These are phyloP conservation scores for Elgaria multicarinata DNA, from an alignment of 2,113 vertebrate species.

Conservation along the genomic window DNA sequence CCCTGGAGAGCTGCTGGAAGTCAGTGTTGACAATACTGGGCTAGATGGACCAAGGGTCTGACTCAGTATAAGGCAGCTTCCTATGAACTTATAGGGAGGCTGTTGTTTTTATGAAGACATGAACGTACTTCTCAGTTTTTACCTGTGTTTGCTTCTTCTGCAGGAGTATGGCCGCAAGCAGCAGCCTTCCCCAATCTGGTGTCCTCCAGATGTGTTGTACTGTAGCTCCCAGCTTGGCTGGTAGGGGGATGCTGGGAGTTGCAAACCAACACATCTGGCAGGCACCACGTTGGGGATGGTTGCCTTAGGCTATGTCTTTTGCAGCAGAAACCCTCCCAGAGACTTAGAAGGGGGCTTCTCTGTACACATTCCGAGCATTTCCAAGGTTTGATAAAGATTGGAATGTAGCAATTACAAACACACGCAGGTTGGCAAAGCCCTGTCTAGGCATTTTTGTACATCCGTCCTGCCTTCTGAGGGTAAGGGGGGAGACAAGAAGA, in stretches of 20 bases:
- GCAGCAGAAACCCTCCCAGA: background rate
- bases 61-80: background rate
- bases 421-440: background rate
- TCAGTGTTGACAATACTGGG: too few species aligned
- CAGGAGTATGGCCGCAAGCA: background rate
- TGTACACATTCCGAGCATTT: constrained; percentile 7
- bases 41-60: background rate
- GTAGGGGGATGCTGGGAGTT: too few species aligned
- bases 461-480: background rate
- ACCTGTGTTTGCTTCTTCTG: background rate
- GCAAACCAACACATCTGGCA: too few species aligned
- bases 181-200: background rate
- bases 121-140: background rate
- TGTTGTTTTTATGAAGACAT: background rate
- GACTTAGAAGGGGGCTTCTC: background rate
- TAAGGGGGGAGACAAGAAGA: background rate
- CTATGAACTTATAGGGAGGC: background rate
- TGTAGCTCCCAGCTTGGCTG: too few species aligned
- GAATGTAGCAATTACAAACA: background rate
- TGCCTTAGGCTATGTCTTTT: background rate
- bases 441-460: background rate
- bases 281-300: too few species aligned
- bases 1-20: too few species aligned
- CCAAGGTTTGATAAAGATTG: constrained; percentile 1
- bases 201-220: too few species aligned